A percentile compares a stretch with the other conserved stretches of the same genome.
Evolutionary conservation across 2,888 invertebrate species (phyloP).

Genomic region (Andrena bucephala): DNA sequence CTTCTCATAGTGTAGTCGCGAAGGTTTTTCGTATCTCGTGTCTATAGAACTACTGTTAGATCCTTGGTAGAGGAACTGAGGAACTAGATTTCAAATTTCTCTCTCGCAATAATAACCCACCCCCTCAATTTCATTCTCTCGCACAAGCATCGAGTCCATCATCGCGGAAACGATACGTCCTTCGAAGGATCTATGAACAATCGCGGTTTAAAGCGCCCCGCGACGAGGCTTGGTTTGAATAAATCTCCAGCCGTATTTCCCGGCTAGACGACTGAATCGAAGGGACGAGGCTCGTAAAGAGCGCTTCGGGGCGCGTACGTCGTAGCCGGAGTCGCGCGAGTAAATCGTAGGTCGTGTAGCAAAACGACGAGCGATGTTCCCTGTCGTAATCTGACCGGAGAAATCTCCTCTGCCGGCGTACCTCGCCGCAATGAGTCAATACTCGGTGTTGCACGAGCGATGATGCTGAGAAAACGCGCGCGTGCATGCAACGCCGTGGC

Average conservation of each 20-base stretch:
- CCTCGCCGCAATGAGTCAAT: conserved; percentile 62
- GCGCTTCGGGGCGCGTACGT: conserved; percentile 17
- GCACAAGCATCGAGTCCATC: background rate
- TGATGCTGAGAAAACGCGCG: conserved; percentile 32
- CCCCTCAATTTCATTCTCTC: background rate
- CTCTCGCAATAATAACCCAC: background rate
- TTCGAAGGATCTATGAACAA: background rate
- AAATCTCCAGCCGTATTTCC: conserved; percentile 28
- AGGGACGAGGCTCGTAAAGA: conserved; percentile 44
- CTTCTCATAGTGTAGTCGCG: conserved; percentile 29
- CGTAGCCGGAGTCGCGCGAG: conserved; percentile 27
- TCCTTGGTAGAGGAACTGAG: background rate
- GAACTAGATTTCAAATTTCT: conserved; percentile 8
- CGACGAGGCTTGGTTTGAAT: conserved; percentile 24
- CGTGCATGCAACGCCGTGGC: conserved; percentile 8
- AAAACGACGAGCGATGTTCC: conserved; percentile 51
- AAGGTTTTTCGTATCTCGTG: conserved; percentile 45
- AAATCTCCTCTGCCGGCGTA: conserved; percentile 53
- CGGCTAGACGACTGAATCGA: conserved; percentile 39
- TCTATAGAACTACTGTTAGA: background rate
- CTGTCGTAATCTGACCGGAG: conserved; percentile 56
- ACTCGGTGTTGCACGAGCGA: conserved; percentile 44
- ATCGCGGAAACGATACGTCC: background rate
- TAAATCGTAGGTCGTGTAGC: conserved; percentile 48
- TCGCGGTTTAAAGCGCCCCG: conserved; percentile 9